Conservation (phyloP, 2,113 vertebrate genomes). For the Prolemur simus region DNA sequence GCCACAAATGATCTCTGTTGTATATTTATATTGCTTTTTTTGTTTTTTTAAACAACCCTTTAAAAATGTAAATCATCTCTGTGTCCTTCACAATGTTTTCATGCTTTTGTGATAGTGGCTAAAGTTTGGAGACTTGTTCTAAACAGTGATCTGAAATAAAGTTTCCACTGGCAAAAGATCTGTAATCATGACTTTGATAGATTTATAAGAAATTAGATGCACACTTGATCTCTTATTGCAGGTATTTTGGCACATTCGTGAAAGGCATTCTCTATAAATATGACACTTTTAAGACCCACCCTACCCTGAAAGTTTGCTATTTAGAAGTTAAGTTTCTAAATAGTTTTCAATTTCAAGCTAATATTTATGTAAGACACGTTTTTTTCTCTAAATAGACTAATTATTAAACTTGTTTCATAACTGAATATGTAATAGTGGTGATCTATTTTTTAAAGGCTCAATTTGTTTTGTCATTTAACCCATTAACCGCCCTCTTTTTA, state of each 20-base stretch:
- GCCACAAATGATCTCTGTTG: background rate
- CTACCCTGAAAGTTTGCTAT: background rate
- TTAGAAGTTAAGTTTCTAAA: background rate
- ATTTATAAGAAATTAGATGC: background rate
- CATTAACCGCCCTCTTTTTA: background rate
- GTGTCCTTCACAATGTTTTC: background rate
- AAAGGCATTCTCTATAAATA: background rate
- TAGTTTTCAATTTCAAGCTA: background rate
- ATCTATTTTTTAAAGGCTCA: background rate
- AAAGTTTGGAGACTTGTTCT: background rate
- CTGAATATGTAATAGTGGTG: background rate
- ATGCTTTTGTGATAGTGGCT: background rate
- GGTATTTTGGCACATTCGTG: background rate
- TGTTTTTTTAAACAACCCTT: background rate
- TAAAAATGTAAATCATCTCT: background rate
- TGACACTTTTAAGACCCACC: background rate
- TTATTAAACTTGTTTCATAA: background rate
- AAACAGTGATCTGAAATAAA: background rate
- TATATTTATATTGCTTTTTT: background rate
- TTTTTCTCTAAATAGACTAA: background rate
- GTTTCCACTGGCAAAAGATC: background rate
- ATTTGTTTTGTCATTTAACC: background rate
- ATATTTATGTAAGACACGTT: background rate
- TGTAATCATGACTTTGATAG: background rate
- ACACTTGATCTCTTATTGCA: background rate